Conservation (phyloP, 2,888 invertebrate genomes). For the Spodoptera exigua region DNA sequence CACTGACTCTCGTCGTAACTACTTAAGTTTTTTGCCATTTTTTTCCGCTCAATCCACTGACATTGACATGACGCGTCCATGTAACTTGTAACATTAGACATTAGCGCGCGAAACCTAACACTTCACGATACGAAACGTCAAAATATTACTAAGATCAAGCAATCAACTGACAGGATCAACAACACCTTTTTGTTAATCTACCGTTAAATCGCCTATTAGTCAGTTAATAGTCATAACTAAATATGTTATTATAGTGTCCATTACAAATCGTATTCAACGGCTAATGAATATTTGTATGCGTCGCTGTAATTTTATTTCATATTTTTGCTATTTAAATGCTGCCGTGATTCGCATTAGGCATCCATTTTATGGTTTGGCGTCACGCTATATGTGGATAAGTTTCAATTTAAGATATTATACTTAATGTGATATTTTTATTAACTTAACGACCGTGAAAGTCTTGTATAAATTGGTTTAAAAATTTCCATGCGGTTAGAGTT, state of each 20-base stretch:
- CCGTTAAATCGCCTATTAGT: conserved; percentile 70
- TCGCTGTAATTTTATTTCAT: conserved; percentile 30
- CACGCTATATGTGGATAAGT: conserved; percentile 37
- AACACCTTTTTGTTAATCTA: conserved; percentile 63
- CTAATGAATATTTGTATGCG: conserved; percentile 45
- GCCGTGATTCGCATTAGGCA: conserved; percentile 13
- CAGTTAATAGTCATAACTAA: conserved; percentile 50
- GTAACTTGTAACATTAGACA: no score
- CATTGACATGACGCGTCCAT: conserved; percentile 77
- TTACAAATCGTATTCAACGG: conserved; percentile 46
- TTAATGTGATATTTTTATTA: not conserved
- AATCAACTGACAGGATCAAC: conserved; percentile 67
- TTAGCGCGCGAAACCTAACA: conserved; percentile 74
- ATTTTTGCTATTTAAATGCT: conserved; percentile 39
- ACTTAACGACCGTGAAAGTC: no score
- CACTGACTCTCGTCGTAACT: conserved; percentile 62
- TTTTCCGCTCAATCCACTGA: conserved; percentile 68
- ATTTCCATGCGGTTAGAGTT: not conserved
- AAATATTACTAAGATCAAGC: conserved; percentile 65
- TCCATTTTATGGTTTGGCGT: conserved; percentile 26
- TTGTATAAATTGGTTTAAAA: not conserved
- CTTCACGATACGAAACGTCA: conserved; percentile 66
- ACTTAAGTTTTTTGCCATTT: conserved; percentile 65
- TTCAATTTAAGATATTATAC: conserved; percentile 18
- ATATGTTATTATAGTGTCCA: conserved; percentile 61